Conservation (phyloP, 2,888 invertebrate species). For the Dicranocentrus wangi region DNA sequence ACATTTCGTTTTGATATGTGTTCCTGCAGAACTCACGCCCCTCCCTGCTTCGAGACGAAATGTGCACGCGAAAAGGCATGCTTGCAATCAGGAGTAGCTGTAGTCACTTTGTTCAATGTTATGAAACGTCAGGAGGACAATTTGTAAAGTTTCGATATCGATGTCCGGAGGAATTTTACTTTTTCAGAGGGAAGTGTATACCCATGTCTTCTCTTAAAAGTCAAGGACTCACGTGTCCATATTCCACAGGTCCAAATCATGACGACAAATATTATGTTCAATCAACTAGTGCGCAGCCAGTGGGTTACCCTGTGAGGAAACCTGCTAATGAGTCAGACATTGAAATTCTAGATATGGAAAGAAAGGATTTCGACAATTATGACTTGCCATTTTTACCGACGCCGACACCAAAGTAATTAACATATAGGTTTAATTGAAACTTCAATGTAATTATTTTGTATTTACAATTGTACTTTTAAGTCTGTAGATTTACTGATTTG, state of each 20-base stretch:
- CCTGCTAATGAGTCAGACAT: conserved; percentile 17
- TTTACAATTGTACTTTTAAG: not conserved
- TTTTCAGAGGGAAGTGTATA: conserved; percentile 40
- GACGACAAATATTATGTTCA: conserved; percentile 47
- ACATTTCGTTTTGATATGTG: conserved; percentile 5
- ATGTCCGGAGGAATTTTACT: conserved; percentile 47
- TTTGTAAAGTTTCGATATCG: conserved; percentile 51
- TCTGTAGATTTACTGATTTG: not conserved
- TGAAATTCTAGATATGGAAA: conserved; percentile 53
- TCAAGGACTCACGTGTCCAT: conserved; percentile 43
- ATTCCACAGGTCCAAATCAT: conserved; percentile 14
- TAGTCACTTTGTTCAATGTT: conserved; percentile 36
- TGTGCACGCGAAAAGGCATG: conserved; percentile 36
- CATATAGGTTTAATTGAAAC: not conserved
- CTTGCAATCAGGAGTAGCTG: conserved; percentile 37
- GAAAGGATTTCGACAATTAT: conserved; percentile 36
- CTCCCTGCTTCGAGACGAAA: conserved; percentile 37
- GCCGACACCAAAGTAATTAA: conserved; percentile 29
- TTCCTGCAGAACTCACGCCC: conserved; percentile 39
- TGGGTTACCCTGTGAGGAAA: conserved; percentile 31
- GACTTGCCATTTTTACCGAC: conserved; percentile 6
- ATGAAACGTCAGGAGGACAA: conserved; percentile 34
- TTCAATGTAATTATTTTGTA: not conserved
- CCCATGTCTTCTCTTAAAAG: conserved; percentile 14
- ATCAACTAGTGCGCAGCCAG: conserved; percentile 1